Evolutionary conservation across 2,888 invertebrate genomes (phyloP).

Genomic region (Drosophila algonquin): DNA sequence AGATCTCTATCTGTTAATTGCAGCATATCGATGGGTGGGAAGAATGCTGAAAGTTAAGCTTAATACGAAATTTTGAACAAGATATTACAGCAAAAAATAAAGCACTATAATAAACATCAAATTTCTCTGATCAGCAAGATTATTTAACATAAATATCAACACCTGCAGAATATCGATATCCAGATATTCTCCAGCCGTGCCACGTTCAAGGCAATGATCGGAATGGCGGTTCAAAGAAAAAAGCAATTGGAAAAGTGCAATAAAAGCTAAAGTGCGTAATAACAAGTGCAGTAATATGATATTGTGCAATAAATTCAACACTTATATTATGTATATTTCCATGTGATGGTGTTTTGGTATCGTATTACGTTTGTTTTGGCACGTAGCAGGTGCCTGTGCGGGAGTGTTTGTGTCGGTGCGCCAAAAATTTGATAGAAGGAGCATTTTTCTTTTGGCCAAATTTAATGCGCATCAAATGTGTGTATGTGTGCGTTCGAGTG

Average conservation of each 20-base stretch:
- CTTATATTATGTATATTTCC: constrained; percentile 9
- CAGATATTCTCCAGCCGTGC: neutral
- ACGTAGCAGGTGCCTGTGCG: constrained; percentile 31
- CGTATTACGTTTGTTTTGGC: constrained; percentile 42
- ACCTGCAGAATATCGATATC: neutral
- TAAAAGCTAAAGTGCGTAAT: constrained; percentile 27
- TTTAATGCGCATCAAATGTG: constrained; percentile 17
- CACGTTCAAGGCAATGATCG: neutral
- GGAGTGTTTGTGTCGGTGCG: constrained; percentile 22
- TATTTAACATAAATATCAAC: neutral
- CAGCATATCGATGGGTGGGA: neutral
- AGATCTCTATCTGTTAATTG: neutral
- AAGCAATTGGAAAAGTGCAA: constrained; percentile 19
- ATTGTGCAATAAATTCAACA: constrained; percentile 15
- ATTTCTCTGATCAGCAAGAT: neutral
- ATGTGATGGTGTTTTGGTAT: constrained; percentile 5
- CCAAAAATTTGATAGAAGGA: constrained; percentile 14
- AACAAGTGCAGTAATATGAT: constrained; percentile 22
- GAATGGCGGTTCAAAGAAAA: constrained; percentile 6
- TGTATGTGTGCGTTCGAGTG: neutral
- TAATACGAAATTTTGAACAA: neutral
- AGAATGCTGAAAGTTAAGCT: neutral
- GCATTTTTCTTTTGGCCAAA: constrained; percentile 18
- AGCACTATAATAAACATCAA: neutral
- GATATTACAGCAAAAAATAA: neutral